phyloP scores from a whole-genome alignment of 1,140 invertebrate species.

The Lethrus apterus region DNA sequence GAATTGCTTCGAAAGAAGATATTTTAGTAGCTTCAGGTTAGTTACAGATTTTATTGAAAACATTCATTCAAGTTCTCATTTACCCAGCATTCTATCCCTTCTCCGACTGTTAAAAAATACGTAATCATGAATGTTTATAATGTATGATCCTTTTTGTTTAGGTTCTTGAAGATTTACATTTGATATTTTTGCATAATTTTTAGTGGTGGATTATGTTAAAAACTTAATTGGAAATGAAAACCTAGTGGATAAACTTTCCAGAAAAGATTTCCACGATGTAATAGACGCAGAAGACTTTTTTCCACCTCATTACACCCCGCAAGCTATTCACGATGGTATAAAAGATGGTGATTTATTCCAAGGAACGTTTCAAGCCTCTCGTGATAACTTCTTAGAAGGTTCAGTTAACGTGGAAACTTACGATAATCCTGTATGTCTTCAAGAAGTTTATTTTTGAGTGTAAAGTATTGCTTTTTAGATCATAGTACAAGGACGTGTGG shows the following conservation, averaged over 20 bases:
- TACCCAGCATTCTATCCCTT: no score
- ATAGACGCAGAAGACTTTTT: conserved; percentile 61
- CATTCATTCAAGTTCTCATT: no score
- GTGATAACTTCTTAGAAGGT: conserved; percentile 95
- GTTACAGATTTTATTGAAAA: conserved; percentile 19
- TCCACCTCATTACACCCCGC: conserved; percentile 75
- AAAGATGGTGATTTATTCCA: conserved; percentile 71
- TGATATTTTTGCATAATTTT: no score
- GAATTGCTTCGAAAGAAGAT: conserved; percentile 60
- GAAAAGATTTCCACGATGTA: conserved; percentile 55
- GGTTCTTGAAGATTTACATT: no score
- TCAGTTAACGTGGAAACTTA: conserved; percentile 71
- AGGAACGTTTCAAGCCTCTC: conserved; percentile 75
- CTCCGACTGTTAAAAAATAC: no score
- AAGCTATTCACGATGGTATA: conserved; percentile 71
- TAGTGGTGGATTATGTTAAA: conserved; percentile 34
- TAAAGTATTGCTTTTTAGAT: conserved; percentile 50
- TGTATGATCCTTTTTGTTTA: no score
- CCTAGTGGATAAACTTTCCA: conserved; percentile 73
- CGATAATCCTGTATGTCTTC: conserved; percentile 60
- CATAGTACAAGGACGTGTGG: conserved; percentile 78
- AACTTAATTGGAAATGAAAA: conserved; percentile 45
- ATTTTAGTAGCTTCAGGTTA: conserved; percentile 63
- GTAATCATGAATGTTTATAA: no score
- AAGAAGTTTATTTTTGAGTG: background rate